Evolutionary conservation across 2,888 invertebrate species (phyloP), one percentile per base, ranked within the genome.

Genomic region (Antheraea yamamai): DNA sequence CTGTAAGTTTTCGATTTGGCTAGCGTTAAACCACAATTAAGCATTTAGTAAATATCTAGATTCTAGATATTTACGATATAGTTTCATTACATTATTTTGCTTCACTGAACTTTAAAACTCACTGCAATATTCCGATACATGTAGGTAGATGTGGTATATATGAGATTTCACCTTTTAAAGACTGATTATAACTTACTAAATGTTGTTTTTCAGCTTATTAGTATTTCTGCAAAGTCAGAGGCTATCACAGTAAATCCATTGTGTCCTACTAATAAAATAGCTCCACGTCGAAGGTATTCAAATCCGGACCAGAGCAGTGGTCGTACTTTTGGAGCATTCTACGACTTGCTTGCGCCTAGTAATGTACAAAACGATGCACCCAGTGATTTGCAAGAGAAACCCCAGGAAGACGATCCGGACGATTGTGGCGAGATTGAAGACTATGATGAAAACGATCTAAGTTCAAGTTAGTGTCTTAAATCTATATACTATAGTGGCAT

Each of bases 341-440:
- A 90, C 77, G 88, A 89, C 64, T 80, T 94, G 58, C 80, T 94
- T 30, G 80, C 80, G 4, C 90, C 89, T 0, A 85, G 83, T 72
- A 80, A 79, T 64, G 77, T 79, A n/a, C 81, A 83, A 39, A 75
- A 77, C 3, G 79, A 84, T 73, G 79, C 80, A 26, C 47, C 75
- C 8, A 84, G 85, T 75, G 85, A 86, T 72, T 83, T 92, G 26
- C 88, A 90, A 79, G 94, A 94, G 76, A 81, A 88, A 55, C 91
- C 92, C 0, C 90, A 92, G 76, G 88, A 87, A 61, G 92, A 93
- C 70, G 91, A 91, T 18, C 87, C 88, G 0, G 87, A 89, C 55
- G 94, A 94, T 73, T 95, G 94, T 73, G 93, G 93, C 0, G 92
- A 93, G 75, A 94, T 95, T 76, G 94, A 93, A 30, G 94, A 94